Conservation (phyloP, 2,888 invertebrate species). For the Nephrotoma flavescens region DNA sequence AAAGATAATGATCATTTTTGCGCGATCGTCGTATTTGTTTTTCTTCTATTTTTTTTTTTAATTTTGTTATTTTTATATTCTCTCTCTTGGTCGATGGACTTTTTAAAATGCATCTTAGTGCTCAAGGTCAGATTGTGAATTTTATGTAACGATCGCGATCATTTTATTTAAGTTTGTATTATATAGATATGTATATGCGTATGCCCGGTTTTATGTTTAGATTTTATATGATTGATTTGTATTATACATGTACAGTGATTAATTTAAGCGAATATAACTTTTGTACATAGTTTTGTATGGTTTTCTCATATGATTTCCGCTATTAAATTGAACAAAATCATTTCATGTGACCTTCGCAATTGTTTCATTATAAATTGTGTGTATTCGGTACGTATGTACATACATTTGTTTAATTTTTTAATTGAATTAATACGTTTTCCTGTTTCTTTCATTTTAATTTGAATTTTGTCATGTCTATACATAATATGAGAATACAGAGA, state of each 20-base stretch:
- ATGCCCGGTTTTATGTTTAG: not conserved
- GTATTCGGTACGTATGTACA: not conserved
- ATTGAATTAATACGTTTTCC: slow-evolving; percentile 1
- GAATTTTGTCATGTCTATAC: not conserved
- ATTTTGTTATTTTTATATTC: not conserved
- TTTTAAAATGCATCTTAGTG: not conserved
- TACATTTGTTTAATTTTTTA: not conserved
- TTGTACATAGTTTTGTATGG: not conserved
- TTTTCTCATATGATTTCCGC: slow-evolving; percentile 2
- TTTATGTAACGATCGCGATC: not conserved
- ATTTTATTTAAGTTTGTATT: not conserved
- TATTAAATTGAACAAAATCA: slow-evolving; percentile 1
- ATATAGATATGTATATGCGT: not conserved
- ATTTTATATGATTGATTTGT: not conserved
- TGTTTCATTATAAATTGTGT: not conserved
- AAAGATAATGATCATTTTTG: not conserved
- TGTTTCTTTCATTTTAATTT: not conserved
- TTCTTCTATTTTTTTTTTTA: not conserved
- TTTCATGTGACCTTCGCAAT: not conserved
- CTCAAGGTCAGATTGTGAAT: not conserved
- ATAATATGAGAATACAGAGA: not conserved
- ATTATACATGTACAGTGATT: not conserved
- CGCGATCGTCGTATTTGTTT: not conserved
- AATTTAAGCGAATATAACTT: not conserved
- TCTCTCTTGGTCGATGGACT: slow-evolving; percentile 3